Evolutionary conservation across 2,797 vertebrate genomes (phyloP).

Genomic region (Macroramphosus scolopax): DNA sequence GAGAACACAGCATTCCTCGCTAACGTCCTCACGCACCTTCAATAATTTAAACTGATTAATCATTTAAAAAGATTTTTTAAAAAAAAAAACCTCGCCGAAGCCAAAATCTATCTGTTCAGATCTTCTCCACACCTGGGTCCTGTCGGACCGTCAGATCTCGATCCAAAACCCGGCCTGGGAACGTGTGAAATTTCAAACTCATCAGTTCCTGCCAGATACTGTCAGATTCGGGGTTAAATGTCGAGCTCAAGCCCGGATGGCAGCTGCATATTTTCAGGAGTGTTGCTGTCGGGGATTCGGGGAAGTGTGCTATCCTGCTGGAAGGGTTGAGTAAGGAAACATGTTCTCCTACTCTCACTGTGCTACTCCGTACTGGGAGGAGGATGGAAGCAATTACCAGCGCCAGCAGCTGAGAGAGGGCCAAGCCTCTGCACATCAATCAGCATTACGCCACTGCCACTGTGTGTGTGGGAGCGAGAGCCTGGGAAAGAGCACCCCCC

Average conservation of each 20-base stretch:
- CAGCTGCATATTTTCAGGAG: conserved; percentile 29
- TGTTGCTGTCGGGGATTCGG: conserved; percentile 28
- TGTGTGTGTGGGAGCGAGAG: conserved; percentile 14
- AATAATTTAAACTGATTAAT: conserved; percentile 18
- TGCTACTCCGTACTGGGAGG: conserved; percentile 47
- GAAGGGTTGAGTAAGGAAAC: conserved; percentile 43
- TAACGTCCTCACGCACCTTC: too few species aligned
- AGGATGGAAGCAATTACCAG: conserved; percentile 75
- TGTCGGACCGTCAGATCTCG: conserved; percentile 4
- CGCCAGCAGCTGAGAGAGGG: conserved; percentile 64
- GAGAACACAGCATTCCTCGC: conserved; percentile 38
- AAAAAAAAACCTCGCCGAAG: neutral
- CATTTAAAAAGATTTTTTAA: too few species aligned
- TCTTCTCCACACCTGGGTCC: conserved; percentile 14
- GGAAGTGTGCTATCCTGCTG: conserved; percentile 43
- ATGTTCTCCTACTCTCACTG: conserved; percentile 52
- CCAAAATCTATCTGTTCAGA: conserved; percentile 13
- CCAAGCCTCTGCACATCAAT: conserved; percentile 70
- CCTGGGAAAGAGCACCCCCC: conserved; percentile 54
- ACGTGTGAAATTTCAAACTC: conserved; percentile 26
- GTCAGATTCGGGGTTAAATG: conserved; percentile 38
- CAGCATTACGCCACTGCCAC: conserved; percentile 56
- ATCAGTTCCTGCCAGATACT: conserved; percentile 44
- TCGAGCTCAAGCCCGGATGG: conserved; percentile 33
- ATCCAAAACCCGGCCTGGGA: conserved; percentile 9